Conservation (phyloP, 1,140 invertebrate genomes). For the Leptinotarsa defecta region DNA sequence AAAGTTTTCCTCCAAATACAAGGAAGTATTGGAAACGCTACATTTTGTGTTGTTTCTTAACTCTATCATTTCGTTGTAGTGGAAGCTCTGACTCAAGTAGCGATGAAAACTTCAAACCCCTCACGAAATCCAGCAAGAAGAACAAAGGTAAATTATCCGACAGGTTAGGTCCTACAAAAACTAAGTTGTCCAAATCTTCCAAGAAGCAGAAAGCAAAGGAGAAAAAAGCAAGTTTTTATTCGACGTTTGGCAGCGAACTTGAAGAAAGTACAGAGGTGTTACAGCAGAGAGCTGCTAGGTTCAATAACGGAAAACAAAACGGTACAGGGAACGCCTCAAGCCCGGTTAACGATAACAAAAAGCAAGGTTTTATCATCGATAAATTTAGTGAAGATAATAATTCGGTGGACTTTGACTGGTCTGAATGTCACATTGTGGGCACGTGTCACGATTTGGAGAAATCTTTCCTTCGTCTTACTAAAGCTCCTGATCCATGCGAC, state of each 20-base stretch:
- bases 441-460: slow-evolving; percentile 93
- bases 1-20: too few relatives aligned
- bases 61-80: slow-evolving; percentile 22
- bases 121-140: slow-evolving; percentile 58
- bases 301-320: slow-evolving; percentile 56
- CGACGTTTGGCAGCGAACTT: slow-evolving; percentile 68
- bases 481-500: slow-evolving; percentile 90
- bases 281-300: slow-evolving; percentile 85
- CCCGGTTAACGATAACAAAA: slow-evolving; percentile 4
- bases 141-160: slow-evolving; percentile 56
- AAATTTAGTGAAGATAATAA: slow-evolving; percentile 64
- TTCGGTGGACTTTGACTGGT: slow-evolving; percentile 77
- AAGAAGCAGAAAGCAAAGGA: slow-evolving; percentile 63
- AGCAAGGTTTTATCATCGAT: slow-evolving; percentile 50
- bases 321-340: not conserved
- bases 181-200: slow-evolving; percentile 42
- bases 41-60: too few relatives aligned
- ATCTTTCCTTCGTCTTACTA: slow-evolving; percentile 90
- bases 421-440: slow-evolving; percentile 88
- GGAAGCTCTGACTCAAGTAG: slow-evolving; percentile 51
- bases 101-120: slow-evolving; percentile 53
- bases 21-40: too few relatives aligned
- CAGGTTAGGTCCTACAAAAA: slow-evolving; percentile 49
- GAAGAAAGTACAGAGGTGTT: slow-evolving; percentile 75
- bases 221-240: slow-evolving; percentile 70